These are phyloP conservation scores for Oryzias celebensis DNA, from an alignment of 2,113 vertebrate species.

Conservation along the genomic window DNA sequence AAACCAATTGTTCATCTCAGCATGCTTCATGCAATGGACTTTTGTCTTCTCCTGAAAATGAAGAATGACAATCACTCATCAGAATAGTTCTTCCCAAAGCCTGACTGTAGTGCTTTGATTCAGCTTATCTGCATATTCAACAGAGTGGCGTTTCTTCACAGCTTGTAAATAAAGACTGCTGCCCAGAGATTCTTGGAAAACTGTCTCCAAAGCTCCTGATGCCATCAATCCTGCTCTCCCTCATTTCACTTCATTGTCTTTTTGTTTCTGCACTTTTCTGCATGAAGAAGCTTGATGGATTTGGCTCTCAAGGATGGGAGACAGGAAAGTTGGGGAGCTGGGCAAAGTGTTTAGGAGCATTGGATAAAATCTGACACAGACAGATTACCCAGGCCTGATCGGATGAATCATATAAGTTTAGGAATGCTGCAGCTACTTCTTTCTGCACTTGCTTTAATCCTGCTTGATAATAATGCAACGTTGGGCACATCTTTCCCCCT, in stretches of 20 bases:
- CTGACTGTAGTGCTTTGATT: conserved; percentile 45
- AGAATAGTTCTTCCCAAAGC: conserved; percentile 34
- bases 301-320: conserved; percentile 62
- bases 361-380: conserved; percentile 73
- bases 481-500: conserved; percentile 37
- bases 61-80: conserved; percentile 50
- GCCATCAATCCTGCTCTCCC: conserved; percentile 72
- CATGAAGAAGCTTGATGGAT: conserved; percentile 77
- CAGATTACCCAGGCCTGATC: conserved; percentile 54
- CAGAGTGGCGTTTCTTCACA: conserved; percentile 30
- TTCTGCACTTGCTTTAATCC: conserved; percentile 35
- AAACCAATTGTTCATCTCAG: background rate
- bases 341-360: conserved; percentile 71
- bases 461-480: conserved; percentile 45
- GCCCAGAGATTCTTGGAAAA: conserved; percentile 48
- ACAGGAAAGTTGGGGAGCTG: conserved; percentile 69
- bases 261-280: conserved; percentile 75
- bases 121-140: conserved; percentile 62
- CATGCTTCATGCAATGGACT: conserved; percentile 21
- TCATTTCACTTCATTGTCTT: conserved; percentile 79
- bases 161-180: conserved; percentile 19
- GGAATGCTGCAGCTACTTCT: conserved; percentile 53
- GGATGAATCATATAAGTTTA: conserved; percentile 67
- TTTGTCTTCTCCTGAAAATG: conserved; percentile 43
- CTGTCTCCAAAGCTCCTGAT: conserved; percentile 61